Conservation (phyloP, 2,888 invertebrate species). For the Piscicola geometra region DNA sequence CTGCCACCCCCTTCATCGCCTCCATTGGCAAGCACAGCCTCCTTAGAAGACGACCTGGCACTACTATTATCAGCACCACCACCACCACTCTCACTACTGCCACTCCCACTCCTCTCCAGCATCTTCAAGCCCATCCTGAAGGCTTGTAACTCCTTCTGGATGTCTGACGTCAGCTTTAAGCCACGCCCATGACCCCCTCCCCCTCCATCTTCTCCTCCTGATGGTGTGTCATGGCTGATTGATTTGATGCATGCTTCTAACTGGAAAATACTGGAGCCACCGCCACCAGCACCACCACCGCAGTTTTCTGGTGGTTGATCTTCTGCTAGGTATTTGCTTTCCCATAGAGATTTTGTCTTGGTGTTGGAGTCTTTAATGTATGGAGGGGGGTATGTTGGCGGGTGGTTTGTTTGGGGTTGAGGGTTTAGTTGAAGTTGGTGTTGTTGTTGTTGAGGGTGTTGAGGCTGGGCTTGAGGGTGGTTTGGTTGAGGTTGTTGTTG, state of each 20-base stretch:
- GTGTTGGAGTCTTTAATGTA: constrained; percentile 23
- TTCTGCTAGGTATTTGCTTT: constrained; percentile 28
- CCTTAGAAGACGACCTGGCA: too few relatives aligned
- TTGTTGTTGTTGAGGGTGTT: constrained; percentile 4
- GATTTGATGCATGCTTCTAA: constrained; percentile 27
- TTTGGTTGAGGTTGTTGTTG: background rate
- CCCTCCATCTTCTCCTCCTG: background rate
- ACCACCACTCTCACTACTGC: too few relatives aligned
- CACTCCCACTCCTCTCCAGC: background rate
- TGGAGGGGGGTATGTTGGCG: background rate
- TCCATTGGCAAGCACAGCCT: too few relatives aligned
- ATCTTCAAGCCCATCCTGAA: constrained; percentile 31
- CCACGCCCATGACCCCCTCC: too few relatives aligned
- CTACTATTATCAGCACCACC: too few relatives aligned
- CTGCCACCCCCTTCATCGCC: too few relatives aligned
- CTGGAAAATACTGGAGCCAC: constrained; percentile 25
- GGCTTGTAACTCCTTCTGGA: constrained; percentile 20
- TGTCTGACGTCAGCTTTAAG: constrained; percentile 20
- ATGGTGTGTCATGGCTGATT: background rate
- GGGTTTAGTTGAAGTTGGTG: background rate
- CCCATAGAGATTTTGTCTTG: constrained; percentile 29
- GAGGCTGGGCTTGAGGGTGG: background rate
- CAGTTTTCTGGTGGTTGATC: background rate
- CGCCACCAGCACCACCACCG: too few relatives aligned
- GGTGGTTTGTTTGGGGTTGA: background rate